Evolutionary conservation across 2,113 vertebrate genomes (phyloP).

Genomic region (Opisthocomus hoazin): DNA sequence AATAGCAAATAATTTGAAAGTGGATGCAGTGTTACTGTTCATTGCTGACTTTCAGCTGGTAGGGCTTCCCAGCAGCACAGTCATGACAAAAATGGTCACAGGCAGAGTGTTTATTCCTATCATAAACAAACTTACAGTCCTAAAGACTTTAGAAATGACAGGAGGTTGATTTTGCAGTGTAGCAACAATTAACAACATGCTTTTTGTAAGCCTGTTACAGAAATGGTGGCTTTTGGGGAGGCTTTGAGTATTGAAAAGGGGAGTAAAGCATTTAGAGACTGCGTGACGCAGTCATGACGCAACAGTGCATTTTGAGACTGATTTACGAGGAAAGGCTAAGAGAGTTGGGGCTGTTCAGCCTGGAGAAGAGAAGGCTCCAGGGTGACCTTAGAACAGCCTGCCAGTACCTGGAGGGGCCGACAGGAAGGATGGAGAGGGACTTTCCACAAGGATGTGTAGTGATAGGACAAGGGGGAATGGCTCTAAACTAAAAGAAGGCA

Average conservation of each 20-base stretch:
- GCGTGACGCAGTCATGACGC: too few species aligned
- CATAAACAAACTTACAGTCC: background rate
- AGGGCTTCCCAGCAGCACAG: background rate
- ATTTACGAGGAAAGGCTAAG: too few species aligned
- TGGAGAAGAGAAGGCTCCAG: too few species aligned
- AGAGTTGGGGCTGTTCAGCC: too few species aligned
- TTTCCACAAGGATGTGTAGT: too few species aligned
- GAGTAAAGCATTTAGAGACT: background rate
- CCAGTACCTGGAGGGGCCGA: too few species aligned
- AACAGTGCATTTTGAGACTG: too few species aligned
- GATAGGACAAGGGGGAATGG: too few species aligned
- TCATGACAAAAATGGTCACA: background rate
- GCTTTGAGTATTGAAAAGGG: background rate
- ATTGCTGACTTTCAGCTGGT: background rate
- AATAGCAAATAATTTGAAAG: background rate
- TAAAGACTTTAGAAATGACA: background rate
- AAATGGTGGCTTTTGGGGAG: background rate
- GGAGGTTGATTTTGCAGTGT: background rate
- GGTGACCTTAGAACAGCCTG: too few species aligned
- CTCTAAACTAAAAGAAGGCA: too few species aligned
- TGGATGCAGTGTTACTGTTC: background rate
- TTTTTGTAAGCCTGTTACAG: background rate
- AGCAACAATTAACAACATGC: conserved; percentile 29
- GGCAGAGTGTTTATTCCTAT: background rate
- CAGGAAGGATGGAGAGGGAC: too few species aligned